Conservation (phyloP, 2,888 invertebrate genomes). For the Pyrrhia umbra region DNA sequence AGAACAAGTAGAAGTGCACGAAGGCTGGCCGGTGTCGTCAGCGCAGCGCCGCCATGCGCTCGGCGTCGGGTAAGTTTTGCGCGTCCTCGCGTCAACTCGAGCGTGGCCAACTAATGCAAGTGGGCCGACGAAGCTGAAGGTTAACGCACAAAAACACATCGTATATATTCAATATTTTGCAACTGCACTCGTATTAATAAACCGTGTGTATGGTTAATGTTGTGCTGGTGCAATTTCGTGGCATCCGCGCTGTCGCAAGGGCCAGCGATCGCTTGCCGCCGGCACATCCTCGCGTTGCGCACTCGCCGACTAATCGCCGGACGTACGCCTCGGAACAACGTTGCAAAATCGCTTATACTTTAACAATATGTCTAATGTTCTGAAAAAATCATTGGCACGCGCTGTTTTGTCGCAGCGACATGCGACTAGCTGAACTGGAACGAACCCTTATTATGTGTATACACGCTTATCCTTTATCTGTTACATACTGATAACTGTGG, state of each 20-base stretch:
- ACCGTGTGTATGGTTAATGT: conserved; percentile 78
- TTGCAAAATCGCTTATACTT: conserved; percentile 76
- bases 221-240: conserved; percentile 83
- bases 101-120: conserved; percentile 87
- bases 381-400: conserved; percentile 70
- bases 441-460: conserved; percentile 33
- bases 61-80: conserved; percentile 72
- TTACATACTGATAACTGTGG: conserved; percentile 35
- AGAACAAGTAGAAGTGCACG: conserved; percentile 43
- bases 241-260: conserved; percentile 89
- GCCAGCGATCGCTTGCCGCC: conserved; percentile 71
- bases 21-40: conserved; percentile 53
- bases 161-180: conserved; percentile 85
- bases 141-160: conserved; percentile 84
- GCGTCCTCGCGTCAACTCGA: conserved; percentile 85
- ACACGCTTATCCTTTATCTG: conserved; percentile 46
- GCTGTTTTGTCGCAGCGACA: conserved; percentile 32
- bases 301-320: conserved; percentile 85
- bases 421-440: conserved; percentile 30
- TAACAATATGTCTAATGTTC: conserved; percentile 67
- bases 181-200: conserved; percentile 88
- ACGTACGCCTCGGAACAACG: conserved; percentile 83
- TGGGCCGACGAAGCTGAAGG: conserved; percentile 85
- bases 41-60: conserved; percentile 27
- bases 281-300: conserved; percentile 87